Percentiles rank a stretch among this genome's conserved stretches.
These are phyloP conservation scores for Pardalotus punctatus DNA, from an alignment of 2,113 vertebrate species.

Conservation along the genomic window DNA sequence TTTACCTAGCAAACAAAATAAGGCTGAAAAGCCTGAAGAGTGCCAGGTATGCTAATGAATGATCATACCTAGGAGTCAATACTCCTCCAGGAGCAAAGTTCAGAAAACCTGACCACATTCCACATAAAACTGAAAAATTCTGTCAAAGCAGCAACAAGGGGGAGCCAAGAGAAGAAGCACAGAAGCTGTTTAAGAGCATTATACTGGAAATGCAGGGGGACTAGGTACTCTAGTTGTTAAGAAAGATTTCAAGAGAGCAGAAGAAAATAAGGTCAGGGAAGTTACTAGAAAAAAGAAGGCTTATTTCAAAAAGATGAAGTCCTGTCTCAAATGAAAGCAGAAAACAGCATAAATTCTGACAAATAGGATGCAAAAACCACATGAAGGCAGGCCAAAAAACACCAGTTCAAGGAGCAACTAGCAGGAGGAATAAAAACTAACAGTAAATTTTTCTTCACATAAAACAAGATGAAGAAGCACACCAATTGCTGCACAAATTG, in stretches of 20 bases:
- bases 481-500: neutral
- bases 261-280: neutral
- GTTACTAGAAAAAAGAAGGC: neutral
- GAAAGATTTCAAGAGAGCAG: neutral
- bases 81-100: neutral
- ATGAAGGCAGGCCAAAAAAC: neutral
- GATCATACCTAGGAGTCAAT: neutral
- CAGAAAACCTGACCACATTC: neutral
- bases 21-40: neutral
- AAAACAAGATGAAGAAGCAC: neutral
- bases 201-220: neutral
- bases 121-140: neutral
- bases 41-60: neutral
- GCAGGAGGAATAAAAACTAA: neutral
- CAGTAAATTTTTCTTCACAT: neutral
- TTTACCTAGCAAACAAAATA: neutral
- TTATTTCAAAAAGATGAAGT: neutral
- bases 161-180: neutral
- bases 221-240: neutral
- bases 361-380: neutral
- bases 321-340: neutral
- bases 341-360: neutral
- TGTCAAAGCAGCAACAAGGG: neutral
- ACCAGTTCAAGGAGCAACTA: neutral
- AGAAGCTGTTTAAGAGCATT: neutral